These are phyloP conservation scores for Tetragonisca angustula DNA, from an alignment of 2,888 invertebrate species.

Conservation along the genomic window DNA sequence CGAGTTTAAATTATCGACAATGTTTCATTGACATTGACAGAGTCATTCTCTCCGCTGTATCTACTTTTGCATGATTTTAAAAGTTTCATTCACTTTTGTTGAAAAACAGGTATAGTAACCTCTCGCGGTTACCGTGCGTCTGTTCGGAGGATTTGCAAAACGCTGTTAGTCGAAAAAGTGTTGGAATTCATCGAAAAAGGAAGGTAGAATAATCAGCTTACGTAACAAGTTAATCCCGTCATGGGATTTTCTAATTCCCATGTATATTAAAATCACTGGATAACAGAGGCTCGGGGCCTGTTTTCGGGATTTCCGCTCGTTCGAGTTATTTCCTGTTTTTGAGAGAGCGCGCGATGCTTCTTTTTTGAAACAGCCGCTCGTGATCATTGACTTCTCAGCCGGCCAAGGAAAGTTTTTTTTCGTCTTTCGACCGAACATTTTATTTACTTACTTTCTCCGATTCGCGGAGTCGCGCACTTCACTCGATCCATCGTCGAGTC, in stretches of 20 bases:
- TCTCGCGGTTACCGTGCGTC: neutral
- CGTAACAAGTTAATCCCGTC: too few species aligned
- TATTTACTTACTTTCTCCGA: conserved; percentile 48
- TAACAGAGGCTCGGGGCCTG: neutral
- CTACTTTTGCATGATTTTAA: too few species aligned
- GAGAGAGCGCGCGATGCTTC: neutral
- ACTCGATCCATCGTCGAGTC: conserved; percentile 14
- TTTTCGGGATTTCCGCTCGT: neutral
- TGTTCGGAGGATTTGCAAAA: neutral
- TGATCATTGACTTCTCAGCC: neutral
- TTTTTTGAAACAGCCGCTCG: neutral
- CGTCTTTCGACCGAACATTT: neutral
- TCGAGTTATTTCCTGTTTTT: neutral
- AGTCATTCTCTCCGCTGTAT: too few species aligned
- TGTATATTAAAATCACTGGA: neutral
- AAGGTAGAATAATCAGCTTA: too few species aligned
- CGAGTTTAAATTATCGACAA: too few species aligned
- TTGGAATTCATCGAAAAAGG: too few species aligned
- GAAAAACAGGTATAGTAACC: neutral
- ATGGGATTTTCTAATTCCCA: too few species aligned
- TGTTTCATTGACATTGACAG: too few species aligned
- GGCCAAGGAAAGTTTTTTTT: neutral
- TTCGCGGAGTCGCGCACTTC: conserved; percentile 60
- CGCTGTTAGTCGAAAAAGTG: neutral
- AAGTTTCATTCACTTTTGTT: neutral